These are phyloP conservation scores for Sceloporus undulatus DNA, from an alignment of 2,113 vertebrate genomes.

Conservation along the genomic window DNA sequence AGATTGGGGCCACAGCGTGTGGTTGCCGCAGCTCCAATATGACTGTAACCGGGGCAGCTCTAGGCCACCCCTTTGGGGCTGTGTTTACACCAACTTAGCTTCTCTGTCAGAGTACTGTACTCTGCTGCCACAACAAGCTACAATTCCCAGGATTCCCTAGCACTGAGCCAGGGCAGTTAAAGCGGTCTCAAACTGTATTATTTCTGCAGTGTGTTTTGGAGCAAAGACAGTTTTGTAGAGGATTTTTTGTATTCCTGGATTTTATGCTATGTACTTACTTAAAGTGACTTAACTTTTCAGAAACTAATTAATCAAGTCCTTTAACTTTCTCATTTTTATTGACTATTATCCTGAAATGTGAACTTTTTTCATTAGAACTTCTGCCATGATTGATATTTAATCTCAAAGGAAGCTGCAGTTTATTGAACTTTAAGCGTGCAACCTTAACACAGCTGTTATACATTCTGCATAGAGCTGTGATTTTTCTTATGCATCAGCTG, in stretches of 20 bases:
- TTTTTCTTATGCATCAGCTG: constrained; percentile 66
- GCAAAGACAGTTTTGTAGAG: constrained; percentile 5
- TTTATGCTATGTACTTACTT: constrained; percentile 19
- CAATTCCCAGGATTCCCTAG: too few species aligned
- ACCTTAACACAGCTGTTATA: constrained; percentile 34
- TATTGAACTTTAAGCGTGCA: background rate
- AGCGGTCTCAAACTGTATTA: too few species aligned
- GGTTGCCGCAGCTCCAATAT: too few species aligned
- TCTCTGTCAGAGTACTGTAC: too few species aligned
- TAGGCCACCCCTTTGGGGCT: too few species aligned
- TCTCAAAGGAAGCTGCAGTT: constrained; percentile 25
- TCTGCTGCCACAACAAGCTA: too few species aligned
- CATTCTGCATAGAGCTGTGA: constrained; percentile 67
- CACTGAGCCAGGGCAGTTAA: too few species aligned
- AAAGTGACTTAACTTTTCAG: constrained; percentile 18
- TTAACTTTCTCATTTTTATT: constrained; percentile 43
- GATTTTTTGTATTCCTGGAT: background rate
- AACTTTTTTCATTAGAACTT: constrained; percentile 19
- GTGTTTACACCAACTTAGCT: too few species aligned
- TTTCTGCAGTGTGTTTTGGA: too few species aligned
- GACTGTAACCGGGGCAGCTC: too few species aligned
- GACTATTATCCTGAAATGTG: constrained; percentile 29
- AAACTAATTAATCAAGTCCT: constrained; percentile 40
- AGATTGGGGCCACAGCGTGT: too few species aligned
- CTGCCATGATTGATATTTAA: constrained; percentile 30